Percentiles rank a stretch among this genome's conserved stretches.
Evolutionary conservation across 2,797 vertebrate genomes (phyloP).

Genomic region (Nyctibius grandis): DNA sequence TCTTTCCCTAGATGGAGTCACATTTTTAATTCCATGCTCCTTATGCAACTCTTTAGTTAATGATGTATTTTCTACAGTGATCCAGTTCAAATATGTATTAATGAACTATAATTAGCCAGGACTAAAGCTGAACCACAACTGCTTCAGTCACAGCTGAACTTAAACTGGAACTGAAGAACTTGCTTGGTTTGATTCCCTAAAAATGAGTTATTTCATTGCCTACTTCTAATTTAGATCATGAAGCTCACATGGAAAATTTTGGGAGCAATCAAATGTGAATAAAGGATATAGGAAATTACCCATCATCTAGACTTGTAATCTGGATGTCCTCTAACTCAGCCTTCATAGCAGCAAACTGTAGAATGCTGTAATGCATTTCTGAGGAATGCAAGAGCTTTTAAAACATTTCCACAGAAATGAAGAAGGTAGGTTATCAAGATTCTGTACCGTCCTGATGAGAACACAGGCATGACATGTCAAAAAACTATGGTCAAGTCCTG

Average conservation of each 20-base stretch:
- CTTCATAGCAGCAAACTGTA: not conserved
- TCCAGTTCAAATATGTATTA: not conserved
- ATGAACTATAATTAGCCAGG: not conserved
- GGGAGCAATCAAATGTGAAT: not conserved
- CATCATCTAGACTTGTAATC: not conserved
- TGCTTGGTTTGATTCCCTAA: not conserved
- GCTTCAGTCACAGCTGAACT: not conserved
- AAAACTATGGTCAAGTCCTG: not conserved
- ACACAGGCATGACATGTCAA: not conserved
- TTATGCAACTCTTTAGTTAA: not conserved
- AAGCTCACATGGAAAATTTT: not conserved
- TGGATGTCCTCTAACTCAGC: not conserved
- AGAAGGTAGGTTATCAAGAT: not conserved
- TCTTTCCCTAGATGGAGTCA: not conserved
- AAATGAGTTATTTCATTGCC: not conserved
- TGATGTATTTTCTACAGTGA: not conserved
- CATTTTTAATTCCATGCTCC: not conserved
- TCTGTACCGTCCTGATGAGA: not conserved
- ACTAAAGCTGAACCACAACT: not conserved
- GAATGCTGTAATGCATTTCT: not conserved
- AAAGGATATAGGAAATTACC: not conserved
- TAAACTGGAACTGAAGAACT: not conserved
- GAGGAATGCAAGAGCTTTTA: not conserved
- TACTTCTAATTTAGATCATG: not conserved
- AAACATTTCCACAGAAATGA: not conserved